phyloP scores from a whole-genome alignment of 2,113 vertebrate genomes.

The Mormyrus iriodes region DNA sequence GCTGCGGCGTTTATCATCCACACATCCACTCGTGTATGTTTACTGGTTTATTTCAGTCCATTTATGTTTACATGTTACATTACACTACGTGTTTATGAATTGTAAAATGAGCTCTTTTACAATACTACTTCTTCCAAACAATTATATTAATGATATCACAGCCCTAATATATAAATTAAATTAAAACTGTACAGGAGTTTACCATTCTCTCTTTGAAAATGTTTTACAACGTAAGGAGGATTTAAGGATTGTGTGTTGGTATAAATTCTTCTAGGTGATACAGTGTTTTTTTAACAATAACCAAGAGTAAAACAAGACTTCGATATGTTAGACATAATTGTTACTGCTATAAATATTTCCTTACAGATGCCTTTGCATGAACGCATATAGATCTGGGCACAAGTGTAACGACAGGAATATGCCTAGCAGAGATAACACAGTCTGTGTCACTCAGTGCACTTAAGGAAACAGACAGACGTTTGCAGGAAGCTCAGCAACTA shows the following conservation, averaged over 20 bases:
- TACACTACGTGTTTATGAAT: neutral
- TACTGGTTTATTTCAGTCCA: neutral
- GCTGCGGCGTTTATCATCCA: neutral
- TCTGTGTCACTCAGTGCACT: neutral
- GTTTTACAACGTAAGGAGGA: neutral
- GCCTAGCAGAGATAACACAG: slow-evolving; percentile 29
- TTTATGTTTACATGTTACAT: neutral
- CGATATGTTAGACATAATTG: neutral
- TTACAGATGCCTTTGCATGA: neutral
- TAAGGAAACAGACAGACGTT: neutral
- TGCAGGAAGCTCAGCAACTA: neutral
- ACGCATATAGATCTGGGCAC: neutral
- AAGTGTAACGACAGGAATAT: slow-evolving; percentile 37
- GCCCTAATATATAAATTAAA: neutral
- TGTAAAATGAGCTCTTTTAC: neutral
- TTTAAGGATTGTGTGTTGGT: neutral
- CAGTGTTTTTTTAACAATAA: neutral
- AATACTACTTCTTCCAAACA: neutral
- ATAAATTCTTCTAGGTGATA: neutral
- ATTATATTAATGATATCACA: neutral
- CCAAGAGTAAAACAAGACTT: neutral
- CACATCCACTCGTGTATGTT: neutral
- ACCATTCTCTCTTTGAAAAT: neutral
- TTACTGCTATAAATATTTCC: neutral
- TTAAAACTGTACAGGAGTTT: neutral